phyloP scores from a whole-genome alignment of 2,797 vertebrate species.

The Notamacropus eugenii region DNA sequence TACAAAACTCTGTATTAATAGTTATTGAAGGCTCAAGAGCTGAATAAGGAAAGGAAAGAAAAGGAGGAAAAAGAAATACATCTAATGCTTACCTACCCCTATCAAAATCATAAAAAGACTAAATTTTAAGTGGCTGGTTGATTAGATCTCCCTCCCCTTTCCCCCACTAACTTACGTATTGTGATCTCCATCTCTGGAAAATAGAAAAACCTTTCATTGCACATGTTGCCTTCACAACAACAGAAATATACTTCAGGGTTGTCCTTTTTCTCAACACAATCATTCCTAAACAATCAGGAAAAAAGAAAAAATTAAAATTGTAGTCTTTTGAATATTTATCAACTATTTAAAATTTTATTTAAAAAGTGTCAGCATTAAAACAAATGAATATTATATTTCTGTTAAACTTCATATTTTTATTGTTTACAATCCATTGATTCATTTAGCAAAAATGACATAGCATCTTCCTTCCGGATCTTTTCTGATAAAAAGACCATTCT shows the following conservation, averaged over 20 bases:
- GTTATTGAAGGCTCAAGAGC: slow-evolving; percentile 45
- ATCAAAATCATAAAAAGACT: neutral
- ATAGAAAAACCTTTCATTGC: slow-evolving; percentile 95
- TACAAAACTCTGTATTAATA: slow-evolving; percentile 27
- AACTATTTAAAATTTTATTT: slow-evolving; percentile 32
- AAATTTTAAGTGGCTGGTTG: neutral
- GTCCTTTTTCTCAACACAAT: slow-evolving; percentile 95
- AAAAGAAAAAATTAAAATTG: slow-evolving; percentile 32
- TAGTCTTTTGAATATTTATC: slow-evolving; percentile 28
- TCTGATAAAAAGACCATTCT: slow-evolving; percentile 8
- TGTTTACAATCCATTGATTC: slow-evolving; percentile 15
- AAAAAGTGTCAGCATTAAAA: slow-evolving; percentile 48
- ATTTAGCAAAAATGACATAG: slow-evolving; percentile 43
- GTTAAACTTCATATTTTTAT: slow-evolving; percentile 48
- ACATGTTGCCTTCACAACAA: slow-evolving; percentile 97
- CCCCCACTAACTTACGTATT: slow-evolving; percentile 84
- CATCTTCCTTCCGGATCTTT: slow-evolving; percentile 55
- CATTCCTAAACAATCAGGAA: slow-evolving; percentile 85
- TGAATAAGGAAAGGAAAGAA: neutral
- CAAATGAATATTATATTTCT: slow-evolving; percentile 33
- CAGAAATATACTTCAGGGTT: slow-evolving; percentile 97
- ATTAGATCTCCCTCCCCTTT: slow-evolving; percentile 36
- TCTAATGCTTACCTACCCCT: neutral
- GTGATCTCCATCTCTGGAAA: slow-evolving; percentile 89
- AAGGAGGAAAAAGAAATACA: slow-evolving; percentile 3